Evolutionary conservation across 1,140 invertebrate species (phyloP).

Genomic region (Eufriesea mexicana): DNA sequence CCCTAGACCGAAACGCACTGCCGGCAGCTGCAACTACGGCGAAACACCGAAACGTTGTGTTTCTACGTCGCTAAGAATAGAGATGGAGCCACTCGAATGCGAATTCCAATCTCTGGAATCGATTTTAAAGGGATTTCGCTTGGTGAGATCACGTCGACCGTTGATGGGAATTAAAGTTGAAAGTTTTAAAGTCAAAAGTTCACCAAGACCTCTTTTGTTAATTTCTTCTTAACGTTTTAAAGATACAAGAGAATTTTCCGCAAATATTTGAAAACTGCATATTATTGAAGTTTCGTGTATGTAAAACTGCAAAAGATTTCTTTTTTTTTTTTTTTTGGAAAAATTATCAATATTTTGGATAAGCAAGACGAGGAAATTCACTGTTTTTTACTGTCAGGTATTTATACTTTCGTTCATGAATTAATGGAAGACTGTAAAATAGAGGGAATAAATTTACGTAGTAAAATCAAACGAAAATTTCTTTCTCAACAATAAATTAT

Average conservation of each 20-base stretch:
- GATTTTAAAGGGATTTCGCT: not conserved
- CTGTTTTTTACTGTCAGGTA: not conserved
- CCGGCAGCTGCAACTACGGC: not conserved
- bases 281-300: not conserved
- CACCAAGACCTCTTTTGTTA: not conserved
- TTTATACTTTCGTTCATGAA: not conserved
- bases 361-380: not conserved
- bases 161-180: not conserved
- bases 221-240: not conserved
- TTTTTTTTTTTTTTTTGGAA: not conserved
- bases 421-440: not conserved
- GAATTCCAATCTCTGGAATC: conserved; percentile 30
- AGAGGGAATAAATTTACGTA: not conserved
- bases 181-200: not conserved
- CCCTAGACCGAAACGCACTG: not conserved
- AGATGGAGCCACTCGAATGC: conserved; percentile 27
- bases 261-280: not conserved
- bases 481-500: too few relatives aligned
- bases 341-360: not conserved
- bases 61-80: conserved; percentile 18
- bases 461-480: too few relatives aligned
- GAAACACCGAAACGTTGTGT: not conserved
- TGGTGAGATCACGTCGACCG: not conserved
- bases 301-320: not conserved
- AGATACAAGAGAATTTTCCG: not conserved